Evolutionary conservation across 2,888 invertebrate species (phyloP), one percentile per base, ranked within the genome.

Genomic region (Agonopterix heracliana): DNA sequence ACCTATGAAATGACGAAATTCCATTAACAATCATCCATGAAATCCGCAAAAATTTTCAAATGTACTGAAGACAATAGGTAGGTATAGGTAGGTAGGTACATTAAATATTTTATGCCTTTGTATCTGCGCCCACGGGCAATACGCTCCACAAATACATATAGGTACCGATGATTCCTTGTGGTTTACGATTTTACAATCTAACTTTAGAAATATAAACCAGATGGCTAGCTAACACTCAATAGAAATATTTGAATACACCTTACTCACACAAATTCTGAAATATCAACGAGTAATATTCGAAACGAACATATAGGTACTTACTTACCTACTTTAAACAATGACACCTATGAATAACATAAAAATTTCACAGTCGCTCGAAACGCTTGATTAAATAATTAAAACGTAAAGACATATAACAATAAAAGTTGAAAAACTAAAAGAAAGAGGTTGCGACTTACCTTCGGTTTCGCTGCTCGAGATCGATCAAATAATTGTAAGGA

Each of bases 171-270:
- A 79, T 79, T 79, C 75, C 73, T 72, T 71, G 73, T 73, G 78
- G 82, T 88, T 86, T 83, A 87, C 85, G 83, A 84, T 85, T 84
- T 82, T 80, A 81, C 81, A 83, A 81, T 84, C 87, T 88, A 88
- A 88, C 82, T 87, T 86, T 88, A 88, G 87, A 85, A 71, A 84
- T 83, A 80, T 78, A 82, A 83, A 79, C 87, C 87, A 88, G 87
- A 88, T 88, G 87, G 86, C 88, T 77, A 71, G 77, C 80, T 74
- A 78, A 73, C 74, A 78, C 75, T 83, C 78, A 74, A 78, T 79
- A 78, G 73, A 79, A 79, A 79, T 80, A 79, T 82, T 76, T 66
- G 54, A 74, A 71, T 63, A 74, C 64, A 71, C 45, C 40, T 51
- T 45, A 41, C 43, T 34, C 13, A 41, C 41, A 41, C 34, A 35